Evolutionary conservation across 2,888 invertebrate species (phyloP).

Genomic region (Pecten maximus): DNA sequence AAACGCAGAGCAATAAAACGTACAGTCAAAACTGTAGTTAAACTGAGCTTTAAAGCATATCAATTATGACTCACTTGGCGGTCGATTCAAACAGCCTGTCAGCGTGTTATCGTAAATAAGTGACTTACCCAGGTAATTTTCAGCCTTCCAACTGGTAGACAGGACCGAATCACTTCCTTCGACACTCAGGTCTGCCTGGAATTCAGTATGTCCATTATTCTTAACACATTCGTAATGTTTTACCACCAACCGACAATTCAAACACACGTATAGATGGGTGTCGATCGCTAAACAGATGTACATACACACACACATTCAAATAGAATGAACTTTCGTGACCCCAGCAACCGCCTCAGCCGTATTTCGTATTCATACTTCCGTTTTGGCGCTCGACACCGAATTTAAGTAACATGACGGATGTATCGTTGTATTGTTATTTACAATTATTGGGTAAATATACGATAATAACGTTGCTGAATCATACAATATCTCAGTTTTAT

Average conservation of each 20-base stretch:
- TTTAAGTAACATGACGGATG: not conserved
- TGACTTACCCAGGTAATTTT: not conserved
- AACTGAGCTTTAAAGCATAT: not conserved
- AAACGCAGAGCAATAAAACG: not conserved
- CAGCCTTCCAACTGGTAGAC: not conserved
- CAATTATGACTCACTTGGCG: constrained; percentile 21
- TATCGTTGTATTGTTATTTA: not conserved
- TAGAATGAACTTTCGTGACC: constrained; percentile 16
- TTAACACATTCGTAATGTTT: not conserved
- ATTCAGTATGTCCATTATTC: not conserved
- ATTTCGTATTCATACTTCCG: not conserved
- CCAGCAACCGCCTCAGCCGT: constrained; percentile 26
- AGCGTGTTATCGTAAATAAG: not conserved
- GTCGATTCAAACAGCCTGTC: constrained; percentile 2
- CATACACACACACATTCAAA: constrained; percentile 17
- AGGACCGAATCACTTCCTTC: not conserved
- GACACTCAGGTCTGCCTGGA: not conserved
- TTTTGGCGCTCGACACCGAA: not conserved
- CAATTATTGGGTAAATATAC: not conserved
- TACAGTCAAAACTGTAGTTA: not conserved
- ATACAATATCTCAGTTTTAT: not conserved
- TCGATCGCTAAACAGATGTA: constrained; percentile 19
- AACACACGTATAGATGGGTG: not conserved
- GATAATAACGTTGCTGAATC: not conserved
- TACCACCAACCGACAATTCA: not conserved